Evolutionary conservation across 2,113 vertebrate species (phyloP), one percentile per base, ranked within the genome.

Genomic region (Dipodomys spectabilis): DNA sequence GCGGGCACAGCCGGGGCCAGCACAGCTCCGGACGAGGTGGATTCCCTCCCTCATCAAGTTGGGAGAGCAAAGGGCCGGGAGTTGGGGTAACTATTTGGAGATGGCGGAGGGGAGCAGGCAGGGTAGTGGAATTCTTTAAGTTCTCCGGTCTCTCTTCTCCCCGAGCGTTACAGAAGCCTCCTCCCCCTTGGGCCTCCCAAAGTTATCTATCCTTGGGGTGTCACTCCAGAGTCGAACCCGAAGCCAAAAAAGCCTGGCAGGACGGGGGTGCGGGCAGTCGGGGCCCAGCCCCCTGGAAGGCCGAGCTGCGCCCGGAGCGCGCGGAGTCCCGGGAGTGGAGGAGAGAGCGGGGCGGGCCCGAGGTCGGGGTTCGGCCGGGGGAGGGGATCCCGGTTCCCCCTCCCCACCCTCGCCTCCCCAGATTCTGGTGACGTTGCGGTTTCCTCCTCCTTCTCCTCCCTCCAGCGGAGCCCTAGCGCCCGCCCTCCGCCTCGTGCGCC

Each of bases 371-470:
- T 60, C 32, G n/a, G 79, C 80, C 4, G 25, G 8, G 65, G n/a
- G 25, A 27, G 18, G 60, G 84, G 92, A 86, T 60, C 82, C 86
- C 88, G 12, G 0, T 27, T 62, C 65, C 67, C 82, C 60, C 74
- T 75, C 65, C 94, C 86, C 92, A 27, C 32, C 79, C 49, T 93
- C 57, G 45, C 82, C 80, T 84, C 74, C n/a, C 49, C 7, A 5
- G 82, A 89, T 87, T 35, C 69, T 80, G 94, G 91, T 97, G 97
- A 97, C 97, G 97, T 97, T 93, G 97, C 83, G 90, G 96, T 90
- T 96, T 96, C 97, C 97, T 95, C 96, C 96, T 25, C 53, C 53
- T 53, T 13, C 49, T 57, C 53, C 53, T 81, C 91, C 65, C 92
- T 86, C 68, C 72, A 30, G 91, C 92, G 2, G 83, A 94, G 96